Evolutionary conservation across 2,113 vertebrate genomes (phyloP).

Genomic region (Kryptolebias marmoratus): DNA sequence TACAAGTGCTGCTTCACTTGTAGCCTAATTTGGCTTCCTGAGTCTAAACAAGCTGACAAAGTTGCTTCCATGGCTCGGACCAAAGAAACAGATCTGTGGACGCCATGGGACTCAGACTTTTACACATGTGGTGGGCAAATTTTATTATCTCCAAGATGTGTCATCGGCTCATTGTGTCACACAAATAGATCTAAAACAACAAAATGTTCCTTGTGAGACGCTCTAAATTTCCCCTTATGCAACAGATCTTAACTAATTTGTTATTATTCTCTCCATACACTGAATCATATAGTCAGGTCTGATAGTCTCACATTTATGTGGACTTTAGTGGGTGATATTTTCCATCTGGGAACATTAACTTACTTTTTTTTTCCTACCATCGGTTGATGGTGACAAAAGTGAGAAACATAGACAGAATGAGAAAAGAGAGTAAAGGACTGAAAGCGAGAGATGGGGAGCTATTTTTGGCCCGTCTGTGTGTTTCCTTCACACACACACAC

Average conservation of each 20-base stretch:
- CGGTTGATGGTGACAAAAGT: conserved; percentile 41
- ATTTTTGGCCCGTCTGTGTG: conserved; percentile 71
- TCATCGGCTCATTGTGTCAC: neutral
- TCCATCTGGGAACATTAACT: conserved; percentile 51
- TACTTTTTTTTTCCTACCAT: conserved; percentile 41
- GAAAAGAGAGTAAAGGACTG: conserved; percentile 24
- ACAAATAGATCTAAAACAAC: conserved; percentile 26
- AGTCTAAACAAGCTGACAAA: conserved; percentile 42
- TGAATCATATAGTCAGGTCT: conserved; percentile 14
- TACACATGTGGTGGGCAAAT: too few relatives aligned
- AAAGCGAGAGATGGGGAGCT: conserved; percentile 67
- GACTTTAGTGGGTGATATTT: conserved; percentile 56
- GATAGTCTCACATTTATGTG: conserved; percentile 43
- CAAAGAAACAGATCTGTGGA: conserved; percentile 16
- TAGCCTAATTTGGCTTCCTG: conserved; percentile 35
- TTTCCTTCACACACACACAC: conserved; percentile 54
- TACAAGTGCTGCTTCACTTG: conserved; percentile 31
- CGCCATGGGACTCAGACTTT: neutral
- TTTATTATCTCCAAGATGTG: neutral
- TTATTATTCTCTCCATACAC: conserved; percentile 39
- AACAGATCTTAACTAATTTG: conserved; percentile 29
- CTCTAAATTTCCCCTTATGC: conserved; percentile 46
- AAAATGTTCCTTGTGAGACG: conserved; percentile 30
- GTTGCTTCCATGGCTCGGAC: conserved; percentile 26
- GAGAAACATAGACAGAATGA: conserved; percentile 21